Evolutionary conservation across 2,113 vertebrate genomes (phyloP), one percentile per base, ranked within the genome.

Genomic region (Protomyctophum bolini): DNA sequence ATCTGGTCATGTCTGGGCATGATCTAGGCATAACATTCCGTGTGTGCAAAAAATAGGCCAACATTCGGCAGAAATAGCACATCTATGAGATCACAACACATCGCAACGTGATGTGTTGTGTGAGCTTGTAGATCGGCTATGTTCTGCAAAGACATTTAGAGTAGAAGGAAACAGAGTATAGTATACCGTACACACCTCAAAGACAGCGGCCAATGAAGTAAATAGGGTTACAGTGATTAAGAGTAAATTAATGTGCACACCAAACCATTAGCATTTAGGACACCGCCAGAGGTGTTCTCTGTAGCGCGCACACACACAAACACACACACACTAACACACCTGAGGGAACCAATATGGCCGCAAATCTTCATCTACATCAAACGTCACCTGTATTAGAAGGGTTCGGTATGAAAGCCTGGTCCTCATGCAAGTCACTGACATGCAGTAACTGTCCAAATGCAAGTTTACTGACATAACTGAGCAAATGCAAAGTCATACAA

Each of bases 311-410:
- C 76, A 84, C 81, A 90, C 63, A 82, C 33, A 41, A 1, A 41
- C 33, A 41, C 33, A 41, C 33, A 41, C 76, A 84, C 81, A 90
- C 63, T 80, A 79, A 97, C 96, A 96, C 91, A 97, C 95, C 95
- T 97, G 94, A 72, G 90, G 83, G 77, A 89, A 91, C 93, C 93
- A 92, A 90, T 88, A 90, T 58, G 92, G 93, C 83, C 81, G 93
- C 91, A 91, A 87, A 91, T 94, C 95, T 93, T 96, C 96, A 93
- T 95, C 92, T 95, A 96, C 93, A 95, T 91, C 96, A 95, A 97
- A 97, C 86, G 95, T 94, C 92, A 96, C 95, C 95, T 97, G 95
- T 86, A 92, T 96, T 93, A 93, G 93, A 95, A 93, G 91, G 92
- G 68, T 89, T 82, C 68, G 92, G 95, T 95, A 94, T 87, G 91